Evolutionary conservation across 2,888 invertebrate genomes (phyloP).

Genomic region (Zygaena filipendulae): DNA sequence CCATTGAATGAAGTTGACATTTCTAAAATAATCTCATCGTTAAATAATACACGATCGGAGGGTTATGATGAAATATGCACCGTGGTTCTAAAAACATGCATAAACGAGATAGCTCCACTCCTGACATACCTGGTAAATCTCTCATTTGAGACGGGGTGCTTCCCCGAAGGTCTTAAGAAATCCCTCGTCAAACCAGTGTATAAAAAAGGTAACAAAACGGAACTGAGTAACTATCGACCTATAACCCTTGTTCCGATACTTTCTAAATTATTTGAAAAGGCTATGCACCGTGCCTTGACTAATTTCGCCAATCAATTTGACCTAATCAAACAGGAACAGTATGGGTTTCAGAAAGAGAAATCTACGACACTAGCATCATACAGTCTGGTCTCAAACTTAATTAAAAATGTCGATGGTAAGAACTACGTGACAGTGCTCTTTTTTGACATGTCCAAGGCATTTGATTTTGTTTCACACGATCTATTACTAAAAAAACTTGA

Average conservation of each 20-base stretch:
- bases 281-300: conserved; percentile 1
- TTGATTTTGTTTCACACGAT: conserved; percentile 1
- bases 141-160: conserved; percentile 3
- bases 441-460: conserved; percentile 2
- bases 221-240: no score
- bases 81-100: conserved; percentile 8
- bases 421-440: no score
- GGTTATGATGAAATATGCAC: conserved; percentile 8
- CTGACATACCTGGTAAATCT: conserved; percentile 5
- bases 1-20: conserved; percentile 5
- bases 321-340: no score
- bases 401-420: neutral
- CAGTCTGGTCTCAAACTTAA: neutral
- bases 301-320: conserved; percentile 1
- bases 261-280: conserved; percentile 3
- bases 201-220: no score
- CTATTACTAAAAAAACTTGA: neutral
- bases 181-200: neutral
- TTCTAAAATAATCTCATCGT: conserved; percentile 1
- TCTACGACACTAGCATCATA: no score
- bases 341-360: no score
- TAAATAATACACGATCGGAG: conserved; percentile 5
- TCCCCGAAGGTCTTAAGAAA: neutral
- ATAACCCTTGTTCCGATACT: no score
- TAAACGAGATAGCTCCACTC: conserved; percentile 2